Percentiles rank a stretch among this genome's conserved stretches.
Conservation (phyloP, 2,888 invertebrate species). For the Meta bourneti region DNA sequence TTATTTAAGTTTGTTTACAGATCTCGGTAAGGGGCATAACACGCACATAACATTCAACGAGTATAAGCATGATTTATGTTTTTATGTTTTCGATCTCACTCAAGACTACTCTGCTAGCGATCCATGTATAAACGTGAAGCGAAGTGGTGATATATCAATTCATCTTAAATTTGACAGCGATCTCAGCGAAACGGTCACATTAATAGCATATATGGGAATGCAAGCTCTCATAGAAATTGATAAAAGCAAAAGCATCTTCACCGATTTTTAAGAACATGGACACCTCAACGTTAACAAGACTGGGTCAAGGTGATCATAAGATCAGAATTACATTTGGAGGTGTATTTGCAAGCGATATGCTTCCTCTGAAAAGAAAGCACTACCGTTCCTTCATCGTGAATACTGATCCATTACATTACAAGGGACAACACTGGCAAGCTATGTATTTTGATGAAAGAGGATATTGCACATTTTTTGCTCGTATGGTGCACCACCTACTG, state of each 20-base stretch:
- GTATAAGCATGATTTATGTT: background rate
- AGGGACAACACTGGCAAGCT: too few relatives aligned
- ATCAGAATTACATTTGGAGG: slow-evolving; percentile 7
- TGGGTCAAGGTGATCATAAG: background rate
- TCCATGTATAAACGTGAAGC: background rate
- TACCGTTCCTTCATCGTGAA: slow-evolving; percentile 28
- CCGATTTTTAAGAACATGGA: too few relatives aligned
- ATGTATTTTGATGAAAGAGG: background rate
- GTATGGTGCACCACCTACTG: background rate
- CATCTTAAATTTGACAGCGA: slow-evolving; percentile 18
- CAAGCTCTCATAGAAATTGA: too few relatives aligned
- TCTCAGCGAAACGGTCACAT: background rate
- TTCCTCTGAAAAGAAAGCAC: slow-evolving; percentile 1
- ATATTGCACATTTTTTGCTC: slow-evolving; percentile 21
- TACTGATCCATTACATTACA: slow-evolving; percentile 6
- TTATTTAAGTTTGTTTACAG: slow-evolving; percentile 19
- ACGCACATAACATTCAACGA: slow-evolving; percentile 14
- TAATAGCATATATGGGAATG: too few relatives aligned
- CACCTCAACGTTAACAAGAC: too few relatives aligned
- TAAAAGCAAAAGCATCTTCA: too few relatives aligned
- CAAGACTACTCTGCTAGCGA: slow-evolving; percentile 10
- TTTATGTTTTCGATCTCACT: too few relatives aligned
- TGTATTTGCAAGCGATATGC: slow-evolving; percentile 6
- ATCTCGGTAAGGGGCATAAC: slow-evolving; percentile 6
- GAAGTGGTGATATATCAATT: slow-evolving; percentile 21